Evolutionary conservation across 2,113 vertebrate species (phyloP), one percentile per base, ranked within the genome.

Genomic region (Dicrurus megarhynchus): DNA sequence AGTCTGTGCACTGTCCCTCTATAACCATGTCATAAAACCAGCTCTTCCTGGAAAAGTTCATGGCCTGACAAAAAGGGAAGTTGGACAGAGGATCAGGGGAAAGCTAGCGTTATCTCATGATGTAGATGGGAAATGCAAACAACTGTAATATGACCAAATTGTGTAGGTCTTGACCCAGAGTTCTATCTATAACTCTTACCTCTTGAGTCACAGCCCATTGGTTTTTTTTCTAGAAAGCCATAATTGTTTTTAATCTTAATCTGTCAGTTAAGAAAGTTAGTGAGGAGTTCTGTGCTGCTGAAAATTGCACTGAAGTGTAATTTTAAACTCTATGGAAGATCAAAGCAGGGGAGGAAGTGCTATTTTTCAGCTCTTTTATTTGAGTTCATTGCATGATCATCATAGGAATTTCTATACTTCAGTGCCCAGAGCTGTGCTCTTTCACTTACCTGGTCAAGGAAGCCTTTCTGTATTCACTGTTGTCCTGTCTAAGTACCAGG

Each of bases 391-490:
- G 39, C 50, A 50, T 61, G 68, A 39, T 85, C 24, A 32, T 32
- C 30, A 10, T 70, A 70, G 46, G 42, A 55, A 77, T 88, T 64
- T 67, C 39, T 71, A 0, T 67, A 52, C 28, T 53, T 86, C 35
- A 52, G 28, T 77, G 74, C 42, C 28, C 30, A 92, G 56, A 95
- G 46, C 22, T 11, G 1, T 78, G 39, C 12, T 70, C 86, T 39
- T 84, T 93, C 28, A 56, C 67, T 80, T 28, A 61, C 30, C 39
- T 85, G 82, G 82, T 94, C 67, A 77, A 53, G 71, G 56, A 80
- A 69, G 39, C 37, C 12, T 80, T 94, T 74, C 64, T 74, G 1
- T 75, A 55, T n/a, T 91, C 6, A 30, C 55, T 30, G 23, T 57
- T 91, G 59, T 88, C 57, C 35, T 80, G 7, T 55, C 22, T 81